A percentile compares a stretch with the other conserved stretches of the same genome.
Evolutionary conservation across 2,797 vertebrate genomes (phyloP).

Genomic region (Florisuga fusca): DNA sequence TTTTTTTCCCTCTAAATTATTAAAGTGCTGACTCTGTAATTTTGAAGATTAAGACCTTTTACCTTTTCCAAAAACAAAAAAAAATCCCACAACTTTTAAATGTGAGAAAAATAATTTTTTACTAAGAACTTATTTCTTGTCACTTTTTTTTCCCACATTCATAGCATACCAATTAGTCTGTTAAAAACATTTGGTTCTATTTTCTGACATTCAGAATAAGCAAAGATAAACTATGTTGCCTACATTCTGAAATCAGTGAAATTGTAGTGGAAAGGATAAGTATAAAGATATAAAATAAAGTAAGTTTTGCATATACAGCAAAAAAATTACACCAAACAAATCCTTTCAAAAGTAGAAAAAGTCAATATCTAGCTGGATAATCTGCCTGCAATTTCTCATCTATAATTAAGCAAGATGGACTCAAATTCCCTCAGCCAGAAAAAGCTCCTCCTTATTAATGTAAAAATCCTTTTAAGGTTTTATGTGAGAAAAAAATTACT

Average conservation of each 20-base stretch:
- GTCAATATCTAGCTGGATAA: not conserved
- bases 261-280: not conserved
- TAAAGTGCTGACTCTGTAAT: not conserved
- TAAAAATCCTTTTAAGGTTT: not conserved
- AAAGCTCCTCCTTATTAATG: not conserved
- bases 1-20: not conserved
- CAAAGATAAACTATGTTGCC: not conserved
- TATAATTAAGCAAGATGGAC: not conserved
- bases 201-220: not conserved
- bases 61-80: not conserved
- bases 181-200: not conserved
- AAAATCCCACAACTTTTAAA: not conserved
- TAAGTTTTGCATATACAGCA: not conserved
- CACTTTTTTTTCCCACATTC: rapidly evolving
- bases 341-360: too few relatives aligned
- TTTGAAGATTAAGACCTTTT: not conserved
- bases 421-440: not conserved
- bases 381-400: not conserved
- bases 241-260: not conserved
- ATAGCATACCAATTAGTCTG: not conserved
- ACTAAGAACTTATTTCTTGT: not conserved
- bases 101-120: not conserved
- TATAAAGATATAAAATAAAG: not conserved
- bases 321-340: not conserved
- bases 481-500: not conserved